Conservation (phyloP, 2,113 vertebrate species). For the Rhadina sibilatrix region DNA sequence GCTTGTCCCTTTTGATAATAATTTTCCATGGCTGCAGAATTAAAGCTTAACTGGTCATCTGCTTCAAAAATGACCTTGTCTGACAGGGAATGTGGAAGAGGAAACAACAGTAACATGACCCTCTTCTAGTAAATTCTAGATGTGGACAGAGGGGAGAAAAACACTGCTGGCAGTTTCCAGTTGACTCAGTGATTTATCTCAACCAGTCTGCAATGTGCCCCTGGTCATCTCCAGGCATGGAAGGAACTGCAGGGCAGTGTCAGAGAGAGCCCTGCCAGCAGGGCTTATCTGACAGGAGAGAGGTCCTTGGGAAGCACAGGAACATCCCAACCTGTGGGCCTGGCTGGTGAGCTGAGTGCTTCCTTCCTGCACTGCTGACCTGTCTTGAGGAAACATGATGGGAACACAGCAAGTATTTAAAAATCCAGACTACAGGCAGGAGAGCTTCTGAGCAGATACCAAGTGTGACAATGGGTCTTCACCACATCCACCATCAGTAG, state of each 20-base stretch:
- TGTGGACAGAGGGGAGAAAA: not conserved
- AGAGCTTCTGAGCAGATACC: not conserved
- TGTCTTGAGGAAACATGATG: not conserved
- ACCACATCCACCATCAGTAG: not conserved
- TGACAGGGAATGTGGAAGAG: conserved; percentile 50
- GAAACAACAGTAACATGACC: conserved; percentile 48
- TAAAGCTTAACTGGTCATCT: conserved; percentile 53
- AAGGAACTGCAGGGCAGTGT: not conserved
- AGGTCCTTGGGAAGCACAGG: not conserved
- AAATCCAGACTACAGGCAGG: not conserved
- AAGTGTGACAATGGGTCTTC: fast-evolving
- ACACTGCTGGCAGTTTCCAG: not conserved
- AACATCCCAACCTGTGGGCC: not conserved
- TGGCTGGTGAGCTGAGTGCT: not conserved
- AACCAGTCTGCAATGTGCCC: not conserved
- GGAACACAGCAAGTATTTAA: not conserved
- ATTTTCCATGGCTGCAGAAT: conserved; percentile 59
- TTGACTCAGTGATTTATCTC: not conserved
- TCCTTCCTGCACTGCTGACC: not conserved
- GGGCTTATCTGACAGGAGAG: not conserved
- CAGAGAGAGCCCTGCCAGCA: not conserved
- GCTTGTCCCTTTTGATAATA: conserved; percentile 54
- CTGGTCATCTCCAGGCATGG: fast-evolving
- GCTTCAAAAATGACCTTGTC: conserved; percentile 60
- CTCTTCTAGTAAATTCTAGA: conserved; percentile 7